A percentile compares a stretch with the other conserved stretches of the same genome.
These are phyloP conservation scores for Mastigias papua DNA, from an alignment of 30 jellyfish, hydroid and myxozoan species.

Conservation along the genomic window DNA sequence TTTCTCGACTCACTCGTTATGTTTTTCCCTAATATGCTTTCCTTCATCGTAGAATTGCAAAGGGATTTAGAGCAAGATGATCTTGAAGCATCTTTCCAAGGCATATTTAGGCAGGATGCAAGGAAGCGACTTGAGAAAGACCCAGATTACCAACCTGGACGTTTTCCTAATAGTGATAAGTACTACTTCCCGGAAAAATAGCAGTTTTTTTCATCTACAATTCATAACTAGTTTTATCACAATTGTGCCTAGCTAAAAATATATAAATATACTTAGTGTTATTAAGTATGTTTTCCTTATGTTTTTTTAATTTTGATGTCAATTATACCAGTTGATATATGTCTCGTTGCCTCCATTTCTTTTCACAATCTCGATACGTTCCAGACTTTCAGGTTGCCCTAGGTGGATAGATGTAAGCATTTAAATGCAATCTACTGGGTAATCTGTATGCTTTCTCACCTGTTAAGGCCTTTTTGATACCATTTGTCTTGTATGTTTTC, in stretches of 20 bases:
- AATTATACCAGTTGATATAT: not conserved
- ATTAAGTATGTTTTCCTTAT: too few relatives aligned
- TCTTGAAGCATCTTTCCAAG: conserved; percentile 48
- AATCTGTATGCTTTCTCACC: too few relatives aligned
- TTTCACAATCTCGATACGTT: too few relatives aligned
- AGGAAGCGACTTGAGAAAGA: conserved; percentile 78
- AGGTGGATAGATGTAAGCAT: too few relatives aligned
- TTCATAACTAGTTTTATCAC: not conserved
- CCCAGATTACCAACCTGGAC: conserved; percentile 80
- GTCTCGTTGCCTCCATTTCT: too few relatives aligned
- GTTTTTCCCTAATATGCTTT: too few relatives aligned
- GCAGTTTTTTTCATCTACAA: not conserved
- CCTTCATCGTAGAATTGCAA: conserved; percentile 6
- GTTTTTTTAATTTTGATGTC: not conserved
- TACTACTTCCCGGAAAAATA: conserved; percentile 60
- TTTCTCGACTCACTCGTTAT: too few relatives aligned
- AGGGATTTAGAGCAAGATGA: conserved; percentile 50
- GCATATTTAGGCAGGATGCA: conserved; percentile 69
- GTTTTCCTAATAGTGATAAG: conserved; percentile 85
- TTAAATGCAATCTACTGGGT: too few relatives aligned
- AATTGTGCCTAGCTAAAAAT: not conserved
- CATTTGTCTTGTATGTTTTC: too few relatives aligned
- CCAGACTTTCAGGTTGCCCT: too few relatives aligned
- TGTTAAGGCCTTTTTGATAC: too few relatives aligned
- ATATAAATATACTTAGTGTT: not conserved